phyloP scores from a whole-genome alignment of 2,797 vertebrate genomes.

The Lepilemur ruficaudatus region DNA sequence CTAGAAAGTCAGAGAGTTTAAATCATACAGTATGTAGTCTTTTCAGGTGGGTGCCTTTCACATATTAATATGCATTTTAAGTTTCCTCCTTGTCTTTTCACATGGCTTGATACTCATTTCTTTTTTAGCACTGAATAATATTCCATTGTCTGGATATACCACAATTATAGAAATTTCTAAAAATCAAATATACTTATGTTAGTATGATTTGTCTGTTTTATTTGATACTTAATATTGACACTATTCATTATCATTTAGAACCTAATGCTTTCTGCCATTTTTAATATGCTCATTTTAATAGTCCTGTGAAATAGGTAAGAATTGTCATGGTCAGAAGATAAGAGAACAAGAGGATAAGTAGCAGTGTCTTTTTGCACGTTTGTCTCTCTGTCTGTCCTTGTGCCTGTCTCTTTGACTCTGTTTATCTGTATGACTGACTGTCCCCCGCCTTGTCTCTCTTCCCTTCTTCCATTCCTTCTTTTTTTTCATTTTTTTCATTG shows the following conservation, averaged over 20 bases:
- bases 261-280: constrained; percentile 24
- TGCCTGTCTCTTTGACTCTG: background rate
- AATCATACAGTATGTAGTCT: background rate
- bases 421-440: background rate
- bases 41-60: background rate
- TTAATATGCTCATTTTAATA: constrained; percentile 41
- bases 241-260: constrained; percentile 36
- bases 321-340: background rate
- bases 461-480: background rate
- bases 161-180: background rate
- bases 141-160: background rate
- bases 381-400: background rate
- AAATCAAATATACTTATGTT: constrained; percentile 46
- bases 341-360: background rate
- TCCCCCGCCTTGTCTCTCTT: background rate
- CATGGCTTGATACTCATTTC: background rate
- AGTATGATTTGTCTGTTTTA: constrained; percentile 40
- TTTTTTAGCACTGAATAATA: background rate
- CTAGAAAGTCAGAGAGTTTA: background rate
- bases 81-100: background rate
- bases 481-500: background rate
- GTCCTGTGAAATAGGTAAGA: background rate
- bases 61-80: background rate
- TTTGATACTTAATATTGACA: constrained; percentile 12
- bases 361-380: background rate